These are phyloP conservation scores for Eulemur rubriventer DNA, from an alignment of 2,797 vertebrate genomes.

Conservation along the genomic window DNA sequence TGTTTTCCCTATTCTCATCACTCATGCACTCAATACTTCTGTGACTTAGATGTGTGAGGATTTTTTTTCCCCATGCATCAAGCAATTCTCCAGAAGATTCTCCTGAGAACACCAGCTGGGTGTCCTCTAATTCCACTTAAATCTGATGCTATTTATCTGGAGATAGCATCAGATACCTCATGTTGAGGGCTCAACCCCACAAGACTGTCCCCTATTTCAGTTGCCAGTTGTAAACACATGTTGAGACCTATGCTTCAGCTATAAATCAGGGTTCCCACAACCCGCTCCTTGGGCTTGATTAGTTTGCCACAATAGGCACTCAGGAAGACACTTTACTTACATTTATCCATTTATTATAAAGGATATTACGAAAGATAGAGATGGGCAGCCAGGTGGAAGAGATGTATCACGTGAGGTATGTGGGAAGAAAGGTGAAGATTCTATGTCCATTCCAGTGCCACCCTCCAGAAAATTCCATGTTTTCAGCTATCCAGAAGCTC, in stretches of 20 bases:
- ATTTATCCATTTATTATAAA: neutral
- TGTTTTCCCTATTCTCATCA: neutral
- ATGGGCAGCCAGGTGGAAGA: neutral
- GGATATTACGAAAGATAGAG: neutral
- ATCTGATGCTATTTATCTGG: neutral
- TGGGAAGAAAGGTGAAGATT: neutral
- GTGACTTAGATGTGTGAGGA: neutral
- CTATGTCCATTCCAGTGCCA: neutral
- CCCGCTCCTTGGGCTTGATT: neutral
- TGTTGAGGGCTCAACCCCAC: neutral
- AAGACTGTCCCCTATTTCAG: neutral
- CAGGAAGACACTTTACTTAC: neutral
- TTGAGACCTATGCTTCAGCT: neutral
- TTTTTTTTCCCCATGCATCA: neutral
- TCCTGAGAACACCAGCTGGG: neutral
- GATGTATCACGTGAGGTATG: neutral
- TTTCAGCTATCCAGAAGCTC: neutral
- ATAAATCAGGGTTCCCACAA: neutral
- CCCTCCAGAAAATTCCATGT: neutral
- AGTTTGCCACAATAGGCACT: neutral
- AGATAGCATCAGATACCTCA: neutral
- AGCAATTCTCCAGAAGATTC: neutral
- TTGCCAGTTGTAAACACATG: neutral
- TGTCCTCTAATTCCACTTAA: neutral
- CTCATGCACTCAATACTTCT: neutral